Evolutionary conservation across 2,113 vertebrate genomes (phyloP).

Genomic region (Ciconia stormi): DNA sequence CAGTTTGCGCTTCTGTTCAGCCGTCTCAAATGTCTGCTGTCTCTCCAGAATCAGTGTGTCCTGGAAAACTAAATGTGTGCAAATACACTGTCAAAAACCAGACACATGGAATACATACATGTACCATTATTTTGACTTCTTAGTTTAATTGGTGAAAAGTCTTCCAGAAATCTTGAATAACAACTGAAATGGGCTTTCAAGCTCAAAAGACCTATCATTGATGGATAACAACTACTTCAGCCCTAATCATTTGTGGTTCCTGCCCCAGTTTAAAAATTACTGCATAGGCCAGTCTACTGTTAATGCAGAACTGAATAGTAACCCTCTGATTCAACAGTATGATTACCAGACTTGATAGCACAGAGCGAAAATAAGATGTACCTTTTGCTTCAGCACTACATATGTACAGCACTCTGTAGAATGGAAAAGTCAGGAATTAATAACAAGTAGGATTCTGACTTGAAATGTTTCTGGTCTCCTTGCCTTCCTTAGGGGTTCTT

Average conservation of each 20-base stretch:
- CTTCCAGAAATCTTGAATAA: neutral
- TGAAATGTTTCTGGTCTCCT: neutral
- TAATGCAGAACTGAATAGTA: neutral
- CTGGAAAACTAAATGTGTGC: neutral
- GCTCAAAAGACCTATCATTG: neutral
- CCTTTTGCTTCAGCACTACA: neutral
- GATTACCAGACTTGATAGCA: neutral
- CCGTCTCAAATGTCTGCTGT: neutral
- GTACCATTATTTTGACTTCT: neutral
- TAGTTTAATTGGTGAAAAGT: neutral
- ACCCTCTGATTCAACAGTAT: neutral
- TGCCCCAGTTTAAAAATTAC: neutral
- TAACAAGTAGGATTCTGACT: neutral
- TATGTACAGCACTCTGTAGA: neutral
- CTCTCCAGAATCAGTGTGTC: neutral
- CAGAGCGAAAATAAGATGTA: neutral
- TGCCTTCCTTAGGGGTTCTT: neutral
- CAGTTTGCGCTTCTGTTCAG: slow-evolving; percentile 2
- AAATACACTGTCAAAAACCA: neutral
- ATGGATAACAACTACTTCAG: neutral
- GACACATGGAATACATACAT: neutral
- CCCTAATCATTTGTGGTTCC: neutral
- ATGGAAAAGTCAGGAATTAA: neutral
- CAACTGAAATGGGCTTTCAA: neutral
- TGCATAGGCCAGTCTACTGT: neutral